Base-by-base conservation (phyloP, 2,113 vertebrate genomes). In the Dipodomys merriami region DNA sequence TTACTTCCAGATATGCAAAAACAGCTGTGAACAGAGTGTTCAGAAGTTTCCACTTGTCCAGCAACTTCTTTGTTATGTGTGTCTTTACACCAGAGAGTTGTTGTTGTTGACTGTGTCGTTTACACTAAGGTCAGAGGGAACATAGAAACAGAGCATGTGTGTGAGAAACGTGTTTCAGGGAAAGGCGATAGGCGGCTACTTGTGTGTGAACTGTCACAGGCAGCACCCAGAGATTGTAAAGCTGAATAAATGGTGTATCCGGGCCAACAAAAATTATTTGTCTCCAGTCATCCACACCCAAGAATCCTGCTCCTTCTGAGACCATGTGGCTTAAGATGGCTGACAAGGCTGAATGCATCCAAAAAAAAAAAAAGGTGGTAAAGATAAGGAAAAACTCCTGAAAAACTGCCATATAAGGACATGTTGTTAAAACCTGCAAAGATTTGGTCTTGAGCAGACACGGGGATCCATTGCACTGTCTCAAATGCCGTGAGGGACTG, bases 401-500 rank as follows among this genome's bases (percentile, higher is more conserved):
- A 46, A 33, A 94, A 81, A 60, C 13, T 92, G 77, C 57, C 46
- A 29, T 69, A 12, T n/a, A 65, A 82, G 30, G 72, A 86, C 72
- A 90, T 74, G 60, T 86, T 78, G 65, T 84, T 90, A 39, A 39
- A 90, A 79, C 76, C 44, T 44, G 20, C 53, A 29, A 86, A 73
- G 46, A 16, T 29, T 81, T 83, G 80, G 25, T 85, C 62, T 89
- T 80, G 64, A 88, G 57, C 57, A 76, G 80, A 77, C 72, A 88
- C 64, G 35, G 29, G 88, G 30, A 84, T 73, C 53, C 44, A 64
- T 67, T 79, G 35, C n/a, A 73, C 73, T 91, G 84, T 85, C 77
- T 78, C 86, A 74, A 53, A 91, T 73, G 83, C 46, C 73, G 64
- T 95, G 89, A 83, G 72, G 62, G 62, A 90, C 57, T 93, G 60